Percentiles rank a stretch among this genome's conserved stretches.
These are phyloP conservation scores for Aldrovandia affinis DNA, from an alignment of 2,797 vertebrate genomes.

Conservation along the genomic window DNA sequence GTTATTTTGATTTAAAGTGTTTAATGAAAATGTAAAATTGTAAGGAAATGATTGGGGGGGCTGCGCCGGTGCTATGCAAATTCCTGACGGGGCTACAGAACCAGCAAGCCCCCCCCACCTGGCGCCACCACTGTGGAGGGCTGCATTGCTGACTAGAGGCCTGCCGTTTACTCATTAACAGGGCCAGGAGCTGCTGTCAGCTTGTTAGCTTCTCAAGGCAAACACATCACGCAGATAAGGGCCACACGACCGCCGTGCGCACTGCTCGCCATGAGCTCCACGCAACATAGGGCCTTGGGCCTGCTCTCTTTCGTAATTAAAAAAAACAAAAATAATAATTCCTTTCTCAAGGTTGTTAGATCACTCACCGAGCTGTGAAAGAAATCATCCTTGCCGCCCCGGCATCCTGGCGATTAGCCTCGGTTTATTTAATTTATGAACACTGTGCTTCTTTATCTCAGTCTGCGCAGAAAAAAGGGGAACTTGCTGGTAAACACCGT, in stretches of 20 bases:
- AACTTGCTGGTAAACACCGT: neutral
- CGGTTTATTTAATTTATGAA: neutral
- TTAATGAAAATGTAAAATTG: no score
- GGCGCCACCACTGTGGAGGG: no score
- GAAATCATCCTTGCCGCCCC: neutral
- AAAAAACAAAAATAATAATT: no score
- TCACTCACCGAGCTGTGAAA: slow-evolving; percentile 9
- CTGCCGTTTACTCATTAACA: slow-evolving; percentile 45
- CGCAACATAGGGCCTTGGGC: neutral
- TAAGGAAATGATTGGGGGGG: no score
- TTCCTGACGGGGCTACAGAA: no score
- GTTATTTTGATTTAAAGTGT: no score
- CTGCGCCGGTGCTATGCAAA: no score
- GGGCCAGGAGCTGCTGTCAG: slow-evolving; percentile 22
- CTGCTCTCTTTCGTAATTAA: neutral
- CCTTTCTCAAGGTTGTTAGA: neutral
- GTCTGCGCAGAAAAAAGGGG: neutral
- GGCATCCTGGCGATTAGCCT: neutral
- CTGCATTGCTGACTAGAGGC: slow-evolving; percentile 19
- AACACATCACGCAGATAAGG: slow-evolving; percentile 20
- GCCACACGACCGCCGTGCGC: neutral
- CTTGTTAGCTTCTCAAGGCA: slow-evolving; percentile 26
- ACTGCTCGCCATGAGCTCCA: neutral
- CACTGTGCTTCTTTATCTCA: neutral
- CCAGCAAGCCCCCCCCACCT: no score